These are phyloP conservation scores for Zaprionus ornatus DNA, from an alignment of 1,140 invertebrate species.

Conservation along the genomic window DNA sequence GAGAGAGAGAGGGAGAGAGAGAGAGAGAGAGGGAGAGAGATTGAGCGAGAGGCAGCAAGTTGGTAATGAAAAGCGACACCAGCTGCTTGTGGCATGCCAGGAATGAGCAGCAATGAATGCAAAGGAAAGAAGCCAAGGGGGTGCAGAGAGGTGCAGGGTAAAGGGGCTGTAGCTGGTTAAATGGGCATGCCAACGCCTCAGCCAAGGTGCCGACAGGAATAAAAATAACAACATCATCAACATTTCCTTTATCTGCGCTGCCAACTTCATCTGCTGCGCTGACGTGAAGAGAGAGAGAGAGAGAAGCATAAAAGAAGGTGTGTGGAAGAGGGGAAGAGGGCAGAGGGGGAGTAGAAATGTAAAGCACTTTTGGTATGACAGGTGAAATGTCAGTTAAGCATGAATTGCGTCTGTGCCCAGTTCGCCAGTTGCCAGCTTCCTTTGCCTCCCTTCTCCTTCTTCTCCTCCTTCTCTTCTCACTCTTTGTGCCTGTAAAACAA, in stretches of 20 bases:
- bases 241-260: constrained; percentile 22
- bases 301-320: neutral
- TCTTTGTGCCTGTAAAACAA: neutral
- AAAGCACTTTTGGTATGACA: constrained; percentile 80
- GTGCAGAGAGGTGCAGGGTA: too few relatives aligned
- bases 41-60: too few relatives aligned
- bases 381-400: constrained; percentile 79
- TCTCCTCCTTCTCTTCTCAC: too few relatives aligned
- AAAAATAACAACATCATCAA: constrained; percentile 49
- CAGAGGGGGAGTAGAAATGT: constrained; percentile 56
- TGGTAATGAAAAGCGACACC: constrained; percentile 54
- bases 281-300: constrained; percentile 25
- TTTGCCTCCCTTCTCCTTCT: too few relatives aligned
- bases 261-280: constrained; percentile 31
- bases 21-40: neutral
- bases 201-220: constrained; percentile 35
- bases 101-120: constrained; percentile 60
- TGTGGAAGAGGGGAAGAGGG: neutral
- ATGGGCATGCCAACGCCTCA: constrained; percentile 58
- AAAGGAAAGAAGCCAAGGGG: too few relatives aligned
- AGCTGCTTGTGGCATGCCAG: constrained; percentile 77
- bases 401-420: constrained; percentile 52
- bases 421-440: neutral
- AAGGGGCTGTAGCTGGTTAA: neutral
- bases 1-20: neutral